A percentile compares a stretch with the other conserved stretches of the same genome.
Evolutionary conservation across 1,140 invertebrate genomes (phyloP).

Genomic region (Phthorimaea operculella): DNA sequence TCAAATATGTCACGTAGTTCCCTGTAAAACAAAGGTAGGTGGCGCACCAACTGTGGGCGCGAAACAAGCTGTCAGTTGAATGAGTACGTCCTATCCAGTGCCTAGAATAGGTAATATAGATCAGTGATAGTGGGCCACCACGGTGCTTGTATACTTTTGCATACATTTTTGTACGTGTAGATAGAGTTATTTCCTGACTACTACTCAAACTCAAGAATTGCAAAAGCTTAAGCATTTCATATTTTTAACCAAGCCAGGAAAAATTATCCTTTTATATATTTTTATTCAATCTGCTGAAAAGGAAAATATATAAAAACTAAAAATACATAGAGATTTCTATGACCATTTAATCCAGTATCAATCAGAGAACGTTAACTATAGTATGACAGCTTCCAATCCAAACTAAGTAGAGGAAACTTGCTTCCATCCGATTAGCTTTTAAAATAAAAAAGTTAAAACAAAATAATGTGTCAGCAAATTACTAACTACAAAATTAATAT

Average conservation of each 20-base stretch:
- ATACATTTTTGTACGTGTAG: no score
- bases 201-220: no score
- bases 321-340: conserved; percentile 40
- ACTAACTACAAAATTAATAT: conserved; percentile 28
- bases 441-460: conserved; percentile 38
- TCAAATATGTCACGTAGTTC: no score
- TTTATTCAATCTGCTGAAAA: neutral
- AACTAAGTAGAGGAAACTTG: conserved; percentile 22
- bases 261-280: no score
- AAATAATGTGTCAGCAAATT: conserved; percentile 40
- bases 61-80: no score
- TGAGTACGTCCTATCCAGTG: no score
- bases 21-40: no score
- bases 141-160: no score
- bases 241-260: neutral
- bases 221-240: neutral
- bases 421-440: conserved; percentile 22
- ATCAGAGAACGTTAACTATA: conserved; percentile 27
- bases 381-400: conserved; percentile 41
- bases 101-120: no score
- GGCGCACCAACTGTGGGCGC: no score
- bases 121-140: no score
- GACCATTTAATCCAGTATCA: conserved; percentile 57
- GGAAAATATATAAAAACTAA: neutral
- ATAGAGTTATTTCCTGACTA: no score